phyloP scores from a whole-genome alignment of 2,797 vertebrate species.

The Philypnodon macrostomus region DNA sequence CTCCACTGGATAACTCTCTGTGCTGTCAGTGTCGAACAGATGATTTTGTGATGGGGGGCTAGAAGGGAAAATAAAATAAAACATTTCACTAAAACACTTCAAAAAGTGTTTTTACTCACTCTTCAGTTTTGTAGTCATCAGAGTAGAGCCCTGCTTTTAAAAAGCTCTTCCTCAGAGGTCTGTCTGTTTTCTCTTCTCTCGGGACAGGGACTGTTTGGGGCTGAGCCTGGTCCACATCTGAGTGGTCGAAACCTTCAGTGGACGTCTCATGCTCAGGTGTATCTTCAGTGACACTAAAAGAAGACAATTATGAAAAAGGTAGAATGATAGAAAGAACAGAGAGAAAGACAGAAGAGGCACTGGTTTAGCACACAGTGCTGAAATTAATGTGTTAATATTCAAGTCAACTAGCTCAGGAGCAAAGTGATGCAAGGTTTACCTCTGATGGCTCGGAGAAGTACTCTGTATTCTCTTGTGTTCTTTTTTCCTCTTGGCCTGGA shows the following conservation, averaged over 20 bases:
- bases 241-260: constrained; percentile 69
- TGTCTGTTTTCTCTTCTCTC: constrained; percentile 81
- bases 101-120: constrained; percentile 79
- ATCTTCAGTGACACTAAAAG: constrained; percentile 65
- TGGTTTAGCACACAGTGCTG: constrained; percentile 81
- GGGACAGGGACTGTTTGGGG: constrained; percentile 71
- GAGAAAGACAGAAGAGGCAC: constrained; percentile 70
- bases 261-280: constrained; percentile 66
- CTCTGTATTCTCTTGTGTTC: constrained; percentile 83
- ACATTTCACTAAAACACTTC: constrained; percentile 7
- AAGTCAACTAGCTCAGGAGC: constrained; percentile 59
- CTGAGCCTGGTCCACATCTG: constrained; percentile 64
- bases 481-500: constrained; percentile 82
- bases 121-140: constrained; percentile 92
- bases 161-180: constrained; percentile 89
- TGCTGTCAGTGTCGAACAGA: constrained; percentile 81
- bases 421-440: constrained; percentile 58
- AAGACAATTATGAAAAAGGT: constrained; percentile 67
- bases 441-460: constrained; percentile 65
- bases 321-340: constrained; percentile 68
- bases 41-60: constrained; percentile 85
- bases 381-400: constrained; percentile 74
- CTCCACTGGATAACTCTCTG: constrained; percentile 88
- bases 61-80: constrained; percentile 20
- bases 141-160: constrained; percentile 96